Conservation (phyloP, 2,888 invertebrate species). For the Cheilosia pagana region DNA sequence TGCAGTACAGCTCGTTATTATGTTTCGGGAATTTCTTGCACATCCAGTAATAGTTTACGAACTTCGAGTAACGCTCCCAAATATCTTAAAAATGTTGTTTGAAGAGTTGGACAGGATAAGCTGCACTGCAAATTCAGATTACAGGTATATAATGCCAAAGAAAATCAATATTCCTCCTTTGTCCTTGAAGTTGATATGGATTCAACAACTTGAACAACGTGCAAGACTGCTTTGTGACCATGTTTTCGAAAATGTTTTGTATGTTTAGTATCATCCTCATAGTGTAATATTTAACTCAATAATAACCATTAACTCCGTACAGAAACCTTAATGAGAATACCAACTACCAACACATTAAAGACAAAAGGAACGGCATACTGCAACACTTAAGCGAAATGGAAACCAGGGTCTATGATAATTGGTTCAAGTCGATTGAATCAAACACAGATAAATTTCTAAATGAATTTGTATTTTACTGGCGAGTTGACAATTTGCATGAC, state of each 20-base stretch:
- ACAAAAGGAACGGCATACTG: constrained; percentile 83
- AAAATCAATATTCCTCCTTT: constrained; percentile 86
- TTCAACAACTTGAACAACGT: constrained; percentile 84
- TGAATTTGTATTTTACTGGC: constrained; percentile 44
- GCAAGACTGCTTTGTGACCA: constrained; percentile 16
- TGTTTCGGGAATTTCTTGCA: constrained; percentile 85
- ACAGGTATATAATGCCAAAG: constrained; percentile 76
- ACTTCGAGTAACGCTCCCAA: constrained; percentile 84
- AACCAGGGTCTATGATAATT: constrained; percentile 84
- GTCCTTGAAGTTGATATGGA: constrained; percentile 90
- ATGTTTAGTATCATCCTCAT: not conserved
- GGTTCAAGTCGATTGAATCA: constrained; percentile 84
- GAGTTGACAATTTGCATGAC: not conserved
- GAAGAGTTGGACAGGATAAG: constrained; percentile 80
- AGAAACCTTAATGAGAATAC: constrained; percentile 76
- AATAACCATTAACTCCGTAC: too few relatives aligned
- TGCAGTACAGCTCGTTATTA: constrained; percentile 79
- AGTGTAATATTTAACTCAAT: too few relatives aligned
- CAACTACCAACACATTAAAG: constrained; percentile 69
- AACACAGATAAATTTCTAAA: constrained; percentile 36
- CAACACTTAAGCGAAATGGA: constrained; percentile 84
- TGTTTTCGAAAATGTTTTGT: constrained; percentile 78
- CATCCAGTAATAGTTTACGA: constrained; percentile 85
- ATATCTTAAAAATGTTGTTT: constrained; percentile 83
- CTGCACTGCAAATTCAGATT: constrained; percentile 22